Percentiles rank a stretch among this genome's conserved stretches.
phyloP scores from a whole-genome alignment of 2,113 vertebrate genomes.

The Upupa epops region DNA sequence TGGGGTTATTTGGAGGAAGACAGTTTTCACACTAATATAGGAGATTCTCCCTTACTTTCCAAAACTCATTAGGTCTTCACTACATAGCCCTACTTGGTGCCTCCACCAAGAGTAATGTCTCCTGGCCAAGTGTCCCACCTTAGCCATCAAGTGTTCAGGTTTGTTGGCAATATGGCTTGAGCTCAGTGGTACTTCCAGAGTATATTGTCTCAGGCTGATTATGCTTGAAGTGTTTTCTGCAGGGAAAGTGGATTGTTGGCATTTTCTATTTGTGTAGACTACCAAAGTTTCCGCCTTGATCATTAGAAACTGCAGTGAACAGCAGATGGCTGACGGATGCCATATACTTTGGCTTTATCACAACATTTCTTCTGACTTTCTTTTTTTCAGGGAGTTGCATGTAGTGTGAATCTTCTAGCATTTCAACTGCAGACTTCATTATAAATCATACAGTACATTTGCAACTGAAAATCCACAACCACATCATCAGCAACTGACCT shows the following conservation, averaged over 20 bases:
- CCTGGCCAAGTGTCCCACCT: not conserved
- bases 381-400: not conserved
- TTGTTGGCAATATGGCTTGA: not conserved
- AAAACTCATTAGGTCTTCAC: not conserved
- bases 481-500: not conserved
- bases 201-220: not conserved
- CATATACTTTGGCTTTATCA: not conserved
- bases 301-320: not conserved
- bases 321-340: slow-evolving; percentile 38
- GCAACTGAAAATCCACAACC: not conserved
- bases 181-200: not conserved
- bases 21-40: rapidly evolving
- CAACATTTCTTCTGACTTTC: not conserved
- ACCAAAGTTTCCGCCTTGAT: slow-evolving; percentile 40
- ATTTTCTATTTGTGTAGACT: not conserved
- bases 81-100: not conserved
- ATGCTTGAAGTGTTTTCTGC: not conserved
- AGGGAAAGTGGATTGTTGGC: not conserved
- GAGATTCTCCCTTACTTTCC: not conserved
- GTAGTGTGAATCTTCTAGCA: not conserved
- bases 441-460: not conserved
- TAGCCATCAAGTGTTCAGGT: not conserved
- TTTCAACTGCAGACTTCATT: not conserved
- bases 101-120: not conserved
- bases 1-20: rapidly evolving